Conservation (phyloP, 35 echinoderm and acorn worm species). For the Lytechinus variegatus region DNA sequence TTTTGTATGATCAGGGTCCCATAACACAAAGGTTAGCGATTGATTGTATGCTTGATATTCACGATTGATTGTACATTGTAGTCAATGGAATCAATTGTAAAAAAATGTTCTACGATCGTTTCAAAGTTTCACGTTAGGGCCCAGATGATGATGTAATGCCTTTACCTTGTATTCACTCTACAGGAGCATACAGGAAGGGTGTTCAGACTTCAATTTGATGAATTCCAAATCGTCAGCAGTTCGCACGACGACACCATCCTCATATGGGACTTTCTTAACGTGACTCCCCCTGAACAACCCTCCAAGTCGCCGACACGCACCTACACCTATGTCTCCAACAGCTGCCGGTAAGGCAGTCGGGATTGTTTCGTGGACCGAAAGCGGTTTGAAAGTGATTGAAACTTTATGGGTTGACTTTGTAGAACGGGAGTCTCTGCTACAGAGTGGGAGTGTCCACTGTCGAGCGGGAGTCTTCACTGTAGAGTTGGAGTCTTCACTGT, state of each 20-base stretch:
- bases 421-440: background rate
- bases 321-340: conserved; percentile 72
- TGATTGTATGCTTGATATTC: too few species aligned
- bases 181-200: conserved; percentile 98
- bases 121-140: too few species aligned
- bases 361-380: background rate
- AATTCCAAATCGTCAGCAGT: conserved; percentile 99
- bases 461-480: too few species aligned
- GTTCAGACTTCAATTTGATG: conserved; percentile 98
- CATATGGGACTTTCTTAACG: conserved; percentile 98
- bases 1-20: too few species aligned
- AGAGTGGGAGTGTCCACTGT: too few species aligned
- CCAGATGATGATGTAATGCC: background rate
- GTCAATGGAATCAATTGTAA: too few species aligned
- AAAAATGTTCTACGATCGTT: too few species aligned
- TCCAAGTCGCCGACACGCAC: conserved; percentile 66
- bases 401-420: background rate
- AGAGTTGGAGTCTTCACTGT: too few species aligned
- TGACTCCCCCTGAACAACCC: conserved; percentile 56
- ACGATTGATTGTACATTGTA: too few species aligned
- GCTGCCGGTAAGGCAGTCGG: background rate
- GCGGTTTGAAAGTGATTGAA: background rate
- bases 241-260: conserved; percentile 99
- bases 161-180: conserved; percentile 19
- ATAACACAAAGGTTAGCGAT: too few species aligned